Base-by-base conservation (phyloP, 2,888 invertebrate species). In the Aphodius sticticus region DNA sequence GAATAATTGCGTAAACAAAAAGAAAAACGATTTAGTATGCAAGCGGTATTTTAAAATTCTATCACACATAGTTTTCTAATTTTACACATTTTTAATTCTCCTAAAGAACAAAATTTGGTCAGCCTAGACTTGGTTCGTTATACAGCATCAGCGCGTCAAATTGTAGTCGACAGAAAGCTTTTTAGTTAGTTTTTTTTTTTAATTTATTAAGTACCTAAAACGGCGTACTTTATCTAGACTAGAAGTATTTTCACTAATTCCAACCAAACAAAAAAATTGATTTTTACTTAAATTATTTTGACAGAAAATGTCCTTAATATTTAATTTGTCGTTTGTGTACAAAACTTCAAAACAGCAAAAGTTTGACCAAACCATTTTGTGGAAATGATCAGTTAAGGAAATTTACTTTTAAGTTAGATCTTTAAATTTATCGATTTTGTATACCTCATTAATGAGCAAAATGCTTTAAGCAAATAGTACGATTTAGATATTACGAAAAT, bases 21-120 rank as follows among this genome's bases (percentile, higher is more conserved):
- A 26, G 26, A 53, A 5, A 53, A 53, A 53, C 12, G 53, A 53
- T 5, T 74, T 74, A 35, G 35, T 72, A 36, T 72, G 74, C 37
- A 74, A 35, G 37, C 35, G 35, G 36, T 35, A 26, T 36, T 72
- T 72, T 72, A 74, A 74, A 37, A 35, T 35, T 74, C 74, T 74
- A 74, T 74, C 74, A 74, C 36, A 74, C 74, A 26, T 36, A 74
- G 35, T 74, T 71, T 71, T 36, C 74, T 74, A 37, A n/a, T 36
- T 26, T 16, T 36, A 74, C 74, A 35, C 14, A 74, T 74, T 35
- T 74, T 26, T 26, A 70, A 70, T 36, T 35, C 37, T 74, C 26
- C 53, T 53, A 53, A 53, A 53, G 9, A 53, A 53, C 53, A 53
- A 9, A 53, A 53, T 53, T 9, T 53, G 53, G 53, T 2, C 53